A percentile compares a stretch with the other conserved stretches of the same genome.
These are phyloP conservation scores for Telenomus remus DNA, from an alignment of 1,140 invertebrate species.

Conservation along the genomic window DNA sequence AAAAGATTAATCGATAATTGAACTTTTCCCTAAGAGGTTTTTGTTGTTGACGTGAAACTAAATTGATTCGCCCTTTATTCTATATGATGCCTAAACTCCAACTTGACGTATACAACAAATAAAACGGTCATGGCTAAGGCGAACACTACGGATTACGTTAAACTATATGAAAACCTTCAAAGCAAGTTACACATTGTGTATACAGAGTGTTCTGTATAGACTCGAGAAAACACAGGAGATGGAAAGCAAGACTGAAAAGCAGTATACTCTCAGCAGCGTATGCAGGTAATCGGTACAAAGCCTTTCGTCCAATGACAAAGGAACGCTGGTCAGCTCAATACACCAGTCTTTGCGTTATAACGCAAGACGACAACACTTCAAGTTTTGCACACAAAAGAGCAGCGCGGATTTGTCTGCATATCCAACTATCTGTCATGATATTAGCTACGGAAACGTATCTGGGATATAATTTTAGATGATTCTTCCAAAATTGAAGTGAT, in stretches of 20 bases:
- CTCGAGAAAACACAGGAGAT: conserved; percentile 49
- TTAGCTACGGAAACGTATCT: background rate
- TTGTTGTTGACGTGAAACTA: conserved; percentile 6
- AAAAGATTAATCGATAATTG: no score
- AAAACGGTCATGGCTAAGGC: conserved; percentile 50
- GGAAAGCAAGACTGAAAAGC: conserved; percentile 63
- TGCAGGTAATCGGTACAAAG: conserved; percentile 73
- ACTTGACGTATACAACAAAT: conserved; percentile 51
- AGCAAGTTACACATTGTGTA: conserved; percentile 59
- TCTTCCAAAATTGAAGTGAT: no score
- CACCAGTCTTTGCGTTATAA: conserved; percentile 53
- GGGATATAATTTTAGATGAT: background rate
- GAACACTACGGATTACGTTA: conserved; percentile 59
- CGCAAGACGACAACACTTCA: conserved; percentile 35
- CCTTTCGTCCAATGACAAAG: conserved; percentile 69
- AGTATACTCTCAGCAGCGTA: conserved; percentile 60
- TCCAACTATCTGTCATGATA: background rate
- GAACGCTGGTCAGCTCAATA: conserved; percentile 61
- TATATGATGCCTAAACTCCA: conserved; percentile 33
- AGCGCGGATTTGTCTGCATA: conserved; percentile 11
- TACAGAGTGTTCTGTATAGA: conserved; percentile 59
- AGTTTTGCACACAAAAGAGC: conserved; percentile 16
- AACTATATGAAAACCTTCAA: conserved; percentile 62
- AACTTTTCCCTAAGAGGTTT: no score
- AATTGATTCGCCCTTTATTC: conserved; percentile 35